A percentile compares a stretch with the other conserved stretches of the same genome.
Conservation (phyloP, 2,888 invertebrate genomes). For the Eupeodes latifasciatus region DNA sequence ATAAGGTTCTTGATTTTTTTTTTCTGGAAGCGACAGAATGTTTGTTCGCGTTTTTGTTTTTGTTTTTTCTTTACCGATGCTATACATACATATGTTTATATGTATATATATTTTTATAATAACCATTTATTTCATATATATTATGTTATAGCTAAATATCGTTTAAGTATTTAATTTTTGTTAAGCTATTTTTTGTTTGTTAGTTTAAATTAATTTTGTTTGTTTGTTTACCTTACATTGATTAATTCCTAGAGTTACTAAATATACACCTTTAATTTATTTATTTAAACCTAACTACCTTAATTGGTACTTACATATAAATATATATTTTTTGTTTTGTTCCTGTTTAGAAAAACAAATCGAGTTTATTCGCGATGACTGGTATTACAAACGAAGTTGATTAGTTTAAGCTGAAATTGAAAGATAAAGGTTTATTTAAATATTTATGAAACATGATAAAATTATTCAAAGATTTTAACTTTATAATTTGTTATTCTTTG, state of each 20-base stretch:
- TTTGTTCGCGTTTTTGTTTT: slow-evolving; percentile 48
- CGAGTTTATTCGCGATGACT: slow-evolving; percentile 62
- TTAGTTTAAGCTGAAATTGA: slow-evolving; percentile 63
- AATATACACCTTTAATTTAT: slow-evolving; percentile 68
- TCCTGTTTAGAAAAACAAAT: slow-evolving; percentile 47
- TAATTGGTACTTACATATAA: slow-evolving; percentile 60
- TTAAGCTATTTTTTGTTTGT: slow-evolving; percentile 22
- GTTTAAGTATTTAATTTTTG: slow-evolving; percentile 62
- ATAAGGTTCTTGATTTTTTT: slow-evolving; percentile 26
- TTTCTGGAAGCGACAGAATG: slow-evolving; percentile 60
- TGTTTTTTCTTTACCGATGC: slow-evolving; percentile 36
- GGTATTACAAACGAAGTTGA: slow-evolving; percentile 55
- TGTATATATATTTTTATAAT: slow-evolving; percentile 15
- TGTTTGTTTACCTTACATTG: slow-evolving; percentile 53
- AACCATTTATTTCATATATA: slow-evolving; percentile 28
- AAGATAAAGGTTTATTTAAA: slow-evolving; percentile 34
- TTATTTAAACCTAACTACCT: slow-evolving; percentile 73
- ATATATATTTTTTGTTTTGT: slow-evolving; percentile 49
- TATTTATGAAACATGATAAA: not conserved
- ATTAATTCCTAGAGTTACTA: slow-evolving; percentile 63
- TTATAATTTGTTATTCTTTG: too few species aligned
- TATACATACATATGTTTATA: slow-evolving; percentile 27
- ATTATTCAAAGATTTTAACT: not conserved
- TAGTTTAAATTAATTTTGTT: slow-evolving; percentile 41
- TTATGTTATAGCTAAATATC: slow-evolving; percentile 41